Percentiles rank a stretch among this genome's conserved stretches.
These are phyloP conservation scores for Noctuana brunneofusca DNA, from an alignment of 2,888 invertebrate species.

Conservation along the genomic window DNA sequence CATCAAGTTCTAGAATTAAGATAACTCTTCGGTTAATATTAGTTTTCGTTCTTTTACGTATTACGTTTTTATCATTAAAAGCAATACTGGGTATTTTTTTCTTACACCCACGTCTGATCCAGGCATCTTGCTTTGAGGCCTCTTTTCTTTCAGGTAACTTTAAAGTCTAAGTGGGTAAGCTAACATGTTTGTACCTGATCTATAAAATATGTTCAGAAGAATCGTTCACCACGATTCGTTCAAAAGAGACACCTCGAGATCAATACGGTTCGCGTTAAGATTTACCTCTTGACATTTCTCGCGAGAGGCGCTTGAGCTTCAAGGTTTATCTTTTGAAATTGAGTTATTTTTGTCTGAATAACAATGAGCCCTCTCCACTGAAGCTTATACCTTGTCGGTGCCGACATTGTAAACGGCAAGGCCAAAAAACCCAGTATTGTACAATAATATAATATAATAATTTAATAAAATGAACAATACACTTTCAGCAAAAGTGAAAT, in stretches of 20 bases:
- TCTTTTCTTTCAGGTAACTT: background rate
- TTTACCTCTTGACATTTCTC: conserved; percentile 34
- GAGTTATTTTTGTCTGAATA: conserved; percentile 36
- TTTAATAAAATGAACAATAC: background rate
- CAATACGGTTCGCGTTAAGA: conserved; percentile 34
- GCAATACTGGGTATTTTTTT: no score
- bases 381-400: conserved; percentile 32
- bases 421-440: conserved; percentile 18
- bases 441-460: conserved; percentile 17
- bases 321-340: conserved; percentile 36
- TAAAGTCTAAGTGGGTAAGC: background rate
- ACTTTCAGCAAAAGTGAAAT: conserved; percentile 3
- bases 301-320: conserved; percentile 31
- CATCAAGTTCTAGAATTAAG: no score
- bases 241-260: conserved; percentile 33
- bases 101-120: background rate
- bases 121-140: background rate
- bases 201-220: background rate
- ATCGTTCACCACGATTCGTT: conserved; percentile 22
- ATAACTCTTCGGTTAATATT: no score
- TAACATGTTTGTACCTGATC: background rate
- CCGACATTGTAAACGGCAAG: conserved; percentile 33
- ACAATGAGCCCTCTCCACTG: conserved; percentile 33
- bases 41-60: no score
- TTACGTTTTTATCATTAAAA: no score